Base-by-base conservation (phyloP, 2,113 vertebrate species). In the Octodon degus region DNA sequence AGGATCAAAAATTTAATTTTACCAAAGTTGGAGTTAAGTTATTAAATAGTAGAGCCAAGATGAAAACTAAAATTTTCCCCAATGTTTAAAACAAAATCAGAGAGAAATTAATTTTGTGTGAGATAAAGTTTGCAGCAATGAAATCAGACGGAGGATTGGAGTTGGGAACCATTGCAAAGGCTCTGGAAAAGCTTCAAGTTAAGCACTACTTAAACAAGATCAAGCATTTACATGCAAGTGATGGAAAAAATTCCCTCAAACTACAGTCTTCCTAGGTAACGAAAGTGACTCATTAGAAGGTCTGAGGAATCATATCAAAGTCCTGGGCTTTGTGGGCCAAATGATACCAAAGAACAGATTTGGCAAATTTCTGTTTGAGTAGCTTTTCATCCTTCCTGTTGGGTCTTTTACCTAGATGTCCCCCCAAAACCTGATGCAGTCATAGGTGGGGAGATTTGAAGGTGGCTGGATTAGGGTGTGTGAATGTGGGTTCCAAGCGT, bases 271-370 rank as follows among this genome's bases (percentile, higher is more conserved):
- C 13, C 53, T n/a, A 86, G 84, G 92, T 91, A 91, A 90, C 58
- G 53, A 67, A 85, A 76, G n/a, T 62, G 43, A 91, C 34, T 37
- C 43, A 53, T 53, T 63, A 84, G 8, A 53, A 77, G 95, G 85
- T 53, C 50, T 82, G 4, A 88, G 43, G 25, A 91, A 83, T 82
- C 24, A 83, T 27, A 53, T 55, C 25, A 90, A 82, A 19, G n/a
- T 80, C 40, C 11, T 86, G 47, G 30, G 10, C 25, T 96, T 89
- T 89, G 24, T 87, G 27, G 68, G 27, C 34, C 65, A 94, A 90
- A 70, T 95, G n/a, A 85, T 47, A 37, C 43, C 47, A 94, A 90
- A 87, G 47, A 86, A 86, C 12, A 93, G 58, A 95, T 82, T 58
- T 34, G 91, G 34, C 3, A 86, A n/a, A 80, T 86, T 91, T 92